Conservation (phyloP, 2,797 vertebrate species). For the Petrocephalus schoutedeni region DNA sequence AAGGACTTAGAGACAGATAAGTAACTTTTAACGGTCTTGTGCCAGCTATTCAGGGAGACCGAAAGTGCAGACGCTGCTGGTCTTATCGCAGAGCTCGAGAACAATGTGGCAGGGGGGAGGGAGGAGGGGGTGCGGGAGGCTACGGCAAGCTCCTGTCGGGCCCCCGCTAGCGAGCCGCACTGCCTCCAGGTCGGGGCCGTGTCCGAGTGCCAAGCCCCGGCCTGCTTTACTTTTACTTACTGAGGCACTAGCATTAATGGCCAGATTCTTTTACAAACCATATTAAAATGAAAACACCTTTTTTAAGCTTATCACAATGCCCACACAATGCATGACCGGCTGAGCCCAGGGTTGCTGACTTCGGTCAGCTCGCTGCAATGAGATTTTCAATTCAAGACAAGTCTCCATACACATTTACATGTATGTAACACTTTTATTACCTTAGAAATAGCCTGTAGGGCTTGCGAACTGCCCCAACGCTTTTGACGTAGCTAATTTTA, state of each 20-base stretch:
- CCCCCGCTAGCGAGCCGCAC: neutral
- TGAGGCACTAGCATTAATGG: neutral
- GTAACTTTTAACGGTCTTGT: constrained; percentile 74
- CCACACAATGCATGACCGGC: neutral
- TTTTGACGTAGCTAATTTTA: neutral
- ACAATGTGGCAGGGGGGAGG: neutral
- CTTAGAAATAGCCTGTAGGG: neutral
- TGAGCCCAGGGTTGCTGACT: neutral
- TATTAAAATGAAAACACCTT: neutral
- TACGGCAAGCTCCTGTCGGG: neutral
- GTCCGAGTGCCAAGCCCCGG: neutral
- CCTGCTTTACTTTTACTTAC: neutral
- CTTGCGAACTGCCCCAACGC: neutral
- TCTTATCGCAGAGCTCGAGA: constrained; percentile 21
- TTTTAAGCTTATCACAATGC: neutral
- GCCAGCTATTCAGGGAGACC: constrained; percentile 54
- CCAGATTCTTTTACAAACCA: neutral
- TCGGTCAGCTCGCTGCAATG: neutral
- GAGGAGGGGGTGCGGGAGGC: neutral
- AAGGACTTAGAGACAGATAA: constrained; percentile 96
- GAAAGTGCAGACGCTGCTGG: constrained; percentile 44
- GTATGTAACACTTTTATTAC: neutral
- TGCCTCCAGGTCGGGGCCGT: neutral
- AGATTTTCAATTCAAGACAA: neutral
- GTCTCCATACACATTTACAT: neutral